A percentile compares a stretch with the other conserved stretches of the same genome.
These are phyloP conservation scores for Helobdella robusta DNA, from an alignment of 2,888 invertebrate species.

Conservation along the genomic window DNA sequence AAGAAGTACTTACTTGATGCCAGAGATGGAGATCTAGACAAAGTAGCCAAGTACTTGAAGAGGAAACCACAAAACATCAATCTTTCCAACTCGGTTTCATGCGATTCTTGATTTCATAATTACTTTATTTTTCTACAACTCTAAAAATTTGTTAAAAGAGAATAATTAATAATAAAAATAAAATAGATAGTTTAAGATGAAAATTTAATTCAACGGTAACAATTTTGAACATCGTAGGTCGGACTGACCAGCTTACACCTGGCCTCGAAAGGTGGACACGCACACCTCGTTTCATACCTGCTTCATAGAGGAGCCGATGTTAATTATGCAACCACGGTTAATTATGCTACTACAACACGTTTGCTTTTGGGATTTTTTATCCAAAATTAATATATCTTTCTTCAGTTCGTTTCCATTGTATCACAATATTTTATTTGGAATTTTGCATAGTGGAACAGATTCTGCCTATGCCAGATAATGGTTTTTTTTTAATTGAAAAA, in stretches of 20 bases:
- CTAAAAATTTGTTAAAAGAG: not conserved
- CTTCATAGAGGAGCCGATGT: slow-evolving; percentile 11
- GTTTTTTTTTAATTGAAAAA: no score
- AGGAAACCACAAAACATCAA: slow-evolving; percentile 3
- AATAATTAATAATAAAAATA: not conserved
- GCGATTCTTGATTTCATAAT: not conserved
- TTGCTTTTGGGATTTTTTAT: not conserved
- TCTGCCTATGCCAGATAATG: no score
- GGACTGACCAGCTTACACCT: slow-evolving; percentile 1
- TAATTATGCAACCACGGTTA: not conserved
- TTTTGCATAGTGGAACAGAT: no score
- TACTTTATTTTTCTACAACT: not conserved
- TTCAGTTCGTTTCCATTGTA: no score
- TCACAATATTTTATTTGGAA: no score
- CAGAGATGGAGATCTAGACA: slow-evolving; percentile 7
- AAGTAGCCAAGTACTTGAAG: slow-evolving; percentile 3
- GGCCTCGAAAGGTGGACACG: slow-evolving; percentile 10
- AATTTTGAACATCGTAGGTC: not conserved
- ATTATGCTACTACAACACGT: not conserved
- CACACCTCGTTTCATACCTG: not conserved
- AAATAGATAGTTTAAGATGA: not conserved
- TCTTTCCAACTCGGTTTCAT: slow-evolving; percentile 1
- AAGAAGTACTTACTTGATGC: slow-evolving; percentile 1
- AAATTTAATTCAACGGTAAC: not conserved
- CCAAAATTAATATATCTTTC: no score